These are phyloP conservation scores for Acleris sparsana DNA, from an alignment of 2,888 invertebrate species.

Conservation along the genomic window DNA sequence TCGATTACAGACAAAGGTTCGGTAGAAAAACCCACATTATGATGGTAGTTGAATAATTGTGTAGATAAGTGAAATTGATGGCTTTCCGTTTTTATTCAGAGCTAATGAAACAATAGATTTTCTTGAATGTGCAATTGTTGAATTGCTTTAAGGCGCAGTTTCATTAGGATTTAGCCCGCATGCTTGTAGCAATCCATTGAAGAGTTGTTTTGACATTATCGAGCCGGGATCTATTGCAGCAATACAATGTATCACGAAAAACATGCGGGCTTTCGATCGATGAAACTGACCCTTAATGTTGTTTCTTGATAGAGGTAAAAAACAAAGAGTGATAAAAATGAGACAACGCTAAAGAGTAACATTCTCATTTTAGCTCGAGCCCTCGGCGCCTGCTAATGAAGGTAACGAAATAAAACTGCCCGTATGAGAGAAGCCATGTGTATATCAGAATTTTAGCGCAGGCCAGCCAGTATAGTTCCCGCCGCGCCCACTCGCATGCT, in stretches of 20 bases:
- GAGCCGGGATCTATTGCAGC: no score
- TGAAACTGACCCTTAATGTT: no score
- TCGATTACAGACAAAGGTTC: constrained; percentile 82
- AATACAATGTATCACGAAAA: no score
- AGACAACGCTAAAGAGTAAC: not conserved
- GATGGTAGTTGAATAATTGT: constrained; percentile 81
- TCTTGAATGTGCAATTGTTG: no score
- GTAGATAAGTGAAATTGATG: constrained; percentile 78
- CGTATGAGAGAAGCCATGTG: constrained; percentile 19
- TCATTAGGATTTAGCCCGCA: no score
- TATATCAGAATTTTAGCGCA: constrained; percentile 34
- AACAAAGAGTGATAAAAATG: not conserved
- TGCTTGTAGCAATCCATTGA: no score
- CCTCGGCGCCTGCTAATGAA: constrained; percentile 1
- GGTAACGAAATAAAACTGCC: constrained; percentile 18
- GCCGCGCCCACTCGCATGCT: not conserved
- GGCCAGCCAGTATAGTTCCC: constrained; percentile 32
- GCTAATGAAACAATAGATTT: constrained; percentile 5
- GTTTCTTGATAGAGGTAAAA: no score
- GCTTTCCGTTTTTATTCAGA: constrained; percentile 47
- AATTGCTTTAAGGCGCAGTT: no score
- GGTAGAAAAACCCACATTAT: constrained; percentile 78
- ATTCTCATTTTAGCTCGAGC: constrained; percentile 1
- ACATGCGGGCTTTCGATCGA: no score
- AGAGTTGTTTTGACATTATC: no score